Percentiles rank a stretch among this genome's conserved stretches.
Evolutionary conservation across 2,113 vertebrate genomes (phyloP).

Genomic region (Monopterus albus): DNA sequence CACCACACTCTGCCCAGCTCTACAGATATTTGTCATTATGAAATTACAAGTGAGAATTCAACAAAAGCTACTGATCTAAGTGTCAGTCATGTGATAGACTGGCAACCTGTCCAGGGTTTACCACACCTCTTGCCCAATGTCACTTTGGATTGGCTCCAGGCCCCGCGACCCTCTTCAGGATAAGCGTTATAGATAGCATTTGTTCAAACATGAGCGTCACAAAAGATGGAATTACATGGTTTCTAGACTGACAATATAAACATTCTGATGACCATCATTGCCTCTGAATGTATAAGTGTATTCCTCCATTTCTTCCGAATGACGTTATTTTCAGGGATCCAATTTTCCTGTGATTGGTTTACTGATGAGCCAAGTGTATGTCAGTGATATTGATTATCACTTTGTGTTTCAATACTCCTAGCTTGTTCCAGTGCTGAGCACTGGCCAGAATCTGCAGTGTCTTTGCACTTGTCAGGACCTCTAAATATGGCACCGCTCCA

Average conservation of each 20-base stretch:
- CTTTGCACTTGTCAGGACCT: conserved; percentile 21
- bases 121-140: too few relatives aligned
- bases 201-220: neutral
- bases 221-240: neutral
- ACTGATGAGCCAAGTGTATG: conserved; percentile 18
- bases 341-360: conserved; percentile 37
- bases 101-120: too few relatives aligned
- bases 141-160: too few relatives aligned
- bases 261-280: neutral
- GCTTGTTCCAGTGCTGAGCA: neutral
- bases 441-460: neutral
- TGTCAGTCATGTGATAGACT: too few relatives aligned
- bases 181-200: too few relatives aligned
- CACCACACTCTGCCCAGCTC: too few relatives aligned
- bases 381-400: conserved; percentile 21
- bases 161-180: too few relatives aligned
- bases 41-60: too few relatives aligned
- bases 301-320: neutral
- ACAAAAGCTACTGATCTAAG: too few relatives aligned
- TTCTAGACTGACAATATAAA: neutral
- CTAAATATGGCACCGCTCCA: neutral
- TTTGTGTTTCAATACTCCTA: conserved; percentile 22
- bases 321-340: neutral
- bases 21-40: too few relatives aligned
- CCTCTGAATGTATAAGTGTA: neutral